These are phyloP conservation scores for Rhegmatorhina hoffmannsi DNA, from an alignment of 2,113 vertebrate species.

Conservation along the genomic window DNA sequence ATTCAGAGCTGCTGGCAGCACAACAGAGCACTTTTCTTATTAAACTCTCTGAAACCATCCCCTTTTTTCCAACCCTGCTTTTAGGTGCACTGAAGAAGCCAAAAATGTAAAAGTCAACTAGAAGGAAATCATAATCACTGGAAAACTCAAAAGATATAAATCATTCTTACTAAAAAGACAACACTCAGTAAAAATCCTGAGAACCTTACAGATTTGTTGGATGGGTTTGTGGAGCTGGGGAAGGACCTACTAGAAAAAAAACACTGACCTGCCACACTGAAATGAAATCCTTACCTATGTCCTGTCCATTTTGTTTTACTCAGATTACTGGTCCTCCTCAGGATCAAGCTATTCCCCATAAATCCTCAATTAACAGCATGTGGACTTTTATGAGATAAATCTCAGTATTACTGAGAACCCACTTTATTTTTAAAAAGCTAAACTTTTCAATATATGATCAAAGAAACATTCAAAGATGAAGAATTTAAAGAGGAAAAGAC, in stretches of 20 bases:
- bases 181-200: constrained; percentile 26
- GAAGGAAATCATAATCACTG: constrained; percentile 31
- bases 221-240: background rate
- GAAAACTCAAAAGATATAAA: constrained; percentile 53
- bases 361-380: background rate
- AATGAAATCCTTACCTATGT: background rate
- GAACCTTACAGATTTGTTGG: constrained; percentile 3
- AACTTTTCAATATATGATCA: background rate
- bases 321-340: background rate
- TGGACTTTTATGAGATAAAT: background rate
- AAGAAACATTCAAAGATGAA: background rate
- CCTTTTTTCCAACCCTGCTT: constrained; percentile 35
- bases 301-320: background rate
- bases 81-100: constrained; percentile 50
- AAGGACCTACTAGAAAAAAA: background rate
- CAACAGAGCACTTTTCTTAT: constrained; percentile 53
- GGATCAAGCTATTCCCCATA: background rate
- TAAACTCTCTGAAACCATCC: constrained; percentile 50
- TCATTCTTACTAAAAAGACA: constrained; percentile 28
- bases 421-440: background rate
- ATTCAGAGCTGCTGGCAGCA: constrained; percentile 62
- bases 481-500: background rate
- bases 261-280: background rate
- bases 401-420: background rate
- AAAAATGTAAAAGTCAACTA: constrained; percentile 65